Evolutionary conservation across 2,888 invertebrate species (phyloP), one percentile per base, ranked within the genome.

Genomic region (Poecilobothrus nobilitatus): DNA sequence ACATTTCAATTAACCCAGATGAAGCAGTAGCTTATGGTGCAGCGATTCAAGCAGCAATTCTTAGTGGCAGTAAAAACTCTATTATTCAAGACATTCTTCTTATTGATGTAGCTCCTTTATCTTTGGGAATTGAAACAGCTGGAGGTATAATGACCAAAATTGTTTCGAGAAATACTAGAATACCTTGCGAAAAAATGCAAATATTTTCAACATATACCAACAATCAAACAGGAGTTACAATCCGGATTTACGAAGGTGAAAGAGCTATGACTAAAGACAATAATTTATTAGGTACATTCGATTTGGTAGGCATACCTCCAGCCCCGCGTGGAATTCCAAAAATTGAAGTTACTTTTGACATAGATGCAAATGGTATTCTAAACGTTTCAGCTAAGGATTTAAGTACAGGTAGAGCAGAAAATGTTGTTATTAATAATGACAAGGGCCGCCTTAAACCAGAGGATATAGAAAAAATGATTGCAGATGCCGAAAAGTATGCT

Each of bases 341-440:
- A 82, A 94, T 88, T 83, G 95, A 91, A 79, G 90, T 91, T 34
- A 91, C 90, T 65, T 91, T 91, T 78, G 75, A 76, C 41, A 88
- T 89, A 76, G 95, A 96, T 76, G 94, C 95, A 66, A 94, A 97
- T 82, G 96, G 96, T 78, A 96, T 96, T 81, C 83, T 97, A 72
- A 92, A 92, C 78, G 93, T 94, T 5, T 88, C 91, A 0, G 93
- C 92, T n/a, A 85, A 87, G 69, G 86, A 86, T 70, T 86, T 85
- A 76, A 84, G 85, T 75, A 84, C 85, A 2, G 86, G 84, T 18
- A 88, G 88, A 72, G 86, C 85, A 72, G 89, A 87, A 79, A 88
- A 89, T 77, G 91, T 92, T 71, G 89, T 89, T 64, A 92, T 92
- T 71, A 89, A 89, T 77, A 91, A 91, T 81, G 90, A 91, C 82